Percentiles rank a stretch among this genome's conserved stretches.
phyloP scores from a whole-genome alignment of 2,797 vertebrate genomes.

The Hylomyscus alleni region DNA sequence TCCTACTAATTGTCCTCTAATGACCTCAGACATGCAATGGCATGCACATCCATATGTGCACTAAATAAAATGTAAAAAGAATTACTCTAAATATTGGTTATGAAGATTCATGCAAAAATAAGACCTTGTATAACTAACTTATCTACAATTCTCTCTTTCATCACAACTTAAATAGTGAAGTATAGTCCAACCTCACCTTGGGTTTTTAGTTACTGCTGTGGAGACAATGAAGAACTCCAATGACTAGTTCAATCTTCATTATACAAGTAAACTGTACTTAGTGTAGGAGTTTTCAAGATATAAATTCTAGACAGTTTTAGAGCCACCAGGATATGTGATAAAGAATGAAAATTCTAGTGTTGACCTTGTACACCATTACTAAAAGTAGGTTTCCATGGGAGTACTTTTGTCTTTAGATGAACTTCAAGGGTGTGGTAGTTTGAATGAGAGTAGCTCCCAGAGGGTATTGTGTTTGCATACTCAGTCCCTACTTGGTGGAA shows the following conservation, averaged over 20 bases:
- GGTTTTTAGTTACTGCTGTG: not conserved
- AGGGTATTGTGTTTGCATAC: not conserved
- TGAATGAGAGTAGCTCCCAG: not conserved
- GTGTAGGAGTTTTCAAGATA: not conserved
- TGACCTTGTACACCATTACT: not conserved
- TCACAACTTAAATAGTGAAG: not conserved
- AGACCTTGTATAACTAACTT: not conserved
- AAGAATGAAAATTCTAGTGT: not conserved
- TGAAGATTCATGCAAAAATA: not conserved
- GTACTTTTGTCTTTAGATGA: not conserved
- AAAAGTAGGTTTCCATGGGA: not conserved
- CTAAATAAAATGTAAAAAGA: not conserved
- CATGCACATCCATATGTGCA: not conserved
- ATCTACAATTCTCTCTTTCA: not conserved
- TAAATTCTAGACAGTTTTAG: constrained; percentile 3
- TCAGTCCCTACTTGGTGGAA: too few species aligned
- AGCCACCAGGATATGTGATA: not conserved
- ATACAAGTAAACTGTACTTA: not conserved
- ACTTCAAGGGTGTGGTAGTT: not conserved
- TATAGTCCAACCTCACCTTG: not conserved
- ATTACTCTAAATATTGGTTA: not conserved
- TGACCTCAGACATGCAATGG: not conserved
- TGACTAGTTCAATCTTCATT: not conserved
- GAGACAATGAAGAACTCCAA: not conserved
- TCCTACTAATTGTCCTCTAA: not conserved